Conservation (phyloP, 2,888 invertebrate genomes). For the Rhagophthalmus giganteus region DNA sequence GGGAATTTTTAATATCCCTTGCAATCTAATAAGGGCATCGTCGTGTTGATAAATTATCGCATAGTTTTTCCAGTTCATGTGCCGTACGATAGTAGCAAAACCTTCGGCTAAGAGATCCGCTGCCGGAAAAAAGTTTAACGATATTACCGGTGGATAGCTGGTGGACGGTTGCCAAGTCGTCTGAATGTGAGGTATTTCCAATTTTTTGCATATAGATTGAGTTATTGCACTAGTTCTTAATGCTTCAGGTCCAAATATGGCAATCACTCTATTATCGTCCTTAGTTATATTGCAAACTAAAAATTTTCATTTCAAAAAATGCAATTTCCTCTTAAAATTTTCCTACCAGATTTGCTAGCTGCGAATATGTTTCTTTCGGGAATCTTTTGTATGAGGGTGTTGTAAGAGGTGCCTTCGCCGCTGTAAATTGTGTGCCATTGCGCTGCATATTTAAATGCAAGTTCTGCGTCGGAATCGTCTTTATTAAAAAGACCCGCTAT, state of each 20-base stretch:
- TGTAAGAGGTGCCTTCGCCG: slow-evolving; percentile 37
- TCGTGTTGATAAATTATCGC: slow-evolving; percentile 78
- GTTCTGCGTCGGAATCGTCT: slow-evolving; percentile 59
- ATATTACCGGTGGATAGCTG: slow-evolving; percentile 30
- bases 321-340: too few species aligned
- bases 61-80: slow-evolving; percentile 75
- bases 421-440: slow-evolving; percentile 53
- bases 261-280: slow-evolving; percentile 64
- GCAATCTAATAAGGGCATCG: slow-evolving; percentile 73
- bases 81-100: slow-evolving; percentile 66
- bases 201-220: slow-evolving; percentile 78
- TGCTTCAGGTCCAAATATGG: slow-evolving; percentile 79
- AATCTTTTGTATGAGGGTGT: slow-evolving; percentile 37
- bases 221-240: slow-evolving; percentile 70
- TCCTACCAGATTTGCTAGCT: slow-evolving; percentile 48
- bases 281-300: slow-evolving; percentile 33
- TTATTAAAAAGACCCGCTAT: slow-evolving; percentile 53
- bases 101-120: slow-evolving; percentile 67
- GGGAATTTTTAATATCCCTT: slow-evolving; percentile 76
- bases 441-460: slow-evolving; percentile 64
- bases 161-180: slow-evolving; percentile 67
- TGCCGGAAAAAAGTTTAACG: slow-evolving; percentile 73
- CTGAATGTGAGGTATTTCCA: slow-evolving; percentile 85
- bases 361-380: slow-evolving; percentile 46
- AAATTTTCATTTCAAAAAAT: slow-evolving; percentile 3